phyloP scores from a whole-genome alignment of 92 coral and sea anemone genomes.

The Palythoa grandis region DNA sequence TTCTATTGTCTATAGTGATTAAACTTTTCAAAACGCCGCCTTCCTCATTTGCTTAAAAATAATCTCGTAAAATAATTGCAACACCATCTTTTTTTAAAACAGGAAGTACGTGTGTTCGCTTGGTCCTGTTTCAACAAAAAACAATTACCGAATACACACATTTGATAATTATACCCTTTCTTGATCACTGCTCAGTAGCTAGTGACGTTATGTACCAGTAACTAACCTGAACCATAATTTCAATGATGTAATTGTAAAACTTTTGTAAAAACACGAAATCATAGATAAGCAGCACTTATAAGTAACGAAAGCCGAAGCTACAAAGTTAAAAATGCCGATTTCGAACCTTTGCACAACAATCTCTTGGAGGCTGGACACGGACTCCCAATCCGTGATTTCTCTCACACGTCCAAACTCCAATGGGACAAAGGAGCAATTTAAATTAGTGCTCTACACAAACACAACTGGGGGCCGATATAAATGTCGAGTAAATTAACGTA shows the following conservation, averaged over 20 bases:
- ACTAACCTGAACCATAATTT: not conserved
- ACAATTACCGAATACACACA: not conserved
- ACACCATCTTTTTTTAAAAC: not conserved
- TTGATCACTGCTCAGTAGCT: not conserved
- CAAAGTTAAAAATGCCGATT: not conserved
- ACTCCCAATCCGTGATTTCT: not conserved
- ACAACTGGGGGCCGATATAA: slow-evolving; percentile 75
- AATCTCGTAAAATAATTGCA: not conserved
- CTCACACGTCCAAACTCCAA: slow-evolving; percentile 47
- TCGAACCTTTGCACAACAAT: slow-evolving; percentile 1
- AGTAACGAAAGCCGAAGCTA: not conserved
- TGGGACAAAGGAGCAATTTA: slow-evolving; percentile 59
- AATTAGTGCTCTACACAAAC: slow-evolving; percentile 79
- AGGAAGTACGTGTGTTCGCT: slow-evolving; percentile 11
- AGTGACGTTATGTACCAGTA: not conserved
- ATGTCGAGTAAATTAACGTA: slow-evolving; percentile 69
- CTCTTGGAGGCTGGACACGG: not conserved
- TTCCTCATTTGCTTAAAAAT: not conserved
- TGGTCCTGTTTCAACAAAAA: not conserved
- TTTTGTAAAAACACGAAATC: not conserved
- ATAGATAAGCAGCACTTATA: not conserved
- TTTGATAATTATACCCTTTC: not conserved
- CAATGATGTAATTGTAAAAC: not conserved
- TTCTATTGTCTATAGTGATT: not conserved
- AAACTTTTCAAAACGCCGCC: not conserved